Base-by-base conservation (phyloP, 2,797 vertebrate genomes). In the Enteromius anoplus region DNA sequence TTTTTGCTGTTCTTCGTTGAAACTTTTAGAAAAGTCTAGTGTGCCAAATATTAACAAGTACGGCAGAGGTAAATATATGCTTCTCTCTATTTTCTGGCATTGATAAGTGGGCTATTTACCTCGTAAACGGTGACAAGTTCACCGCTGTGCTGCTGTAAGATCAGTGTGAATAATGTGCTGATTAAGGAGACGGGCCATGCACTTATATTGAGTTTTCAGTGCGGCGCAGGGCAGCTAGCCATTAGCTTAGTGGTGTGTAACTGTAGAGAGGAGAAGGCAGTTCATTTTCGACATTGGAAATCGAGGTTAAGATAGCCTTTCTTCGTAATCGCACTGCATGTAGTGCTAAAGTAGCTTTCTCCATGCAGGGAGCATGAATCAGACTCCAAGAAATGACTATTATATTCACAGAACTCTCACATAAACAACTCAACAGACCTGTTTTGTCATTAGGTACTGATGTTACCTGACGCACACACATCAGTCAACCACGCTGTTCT, bases 211-310 rank as follows among this genome's bases (percentile, higher is more conserved):
- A 85, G 81, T 71, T 87, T 86, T 87, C 86, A 66, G 83, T 32
- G 1, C 73, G 64, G 79, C 55, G 64, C 77, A 81, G 86, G 88
- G 84, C 90, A 85, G 87, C 87, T 88, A 86, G 80, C 87, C 90
- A 89, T 92, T 90, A 92, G 88, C 89, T 87, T 91, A 88, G 87
- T 83, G 49, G 87, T 87, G 88, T 84, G 66, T 87, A 90, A 90
- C 89, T 40, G 53, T 47, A 14, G 81, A 92, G 89, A 88, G 84
- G 75, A 69, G 47, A 76, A 84, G 76, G 65, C 62, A 45, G 78
- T 86, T 60, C 80, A 85, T 88, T 89, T 89, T 66, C 34, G 80
- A 90, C 85, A 88, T 76, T 90, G 86, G 89, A 89, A 81, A 80
- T 84, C 65, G 40, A 85, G 78, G 81, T 82, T 85, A 75, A 78